Conservation (phyloP, 2,888 invertebrate genomes). For the Beris chalybata region DNA sequence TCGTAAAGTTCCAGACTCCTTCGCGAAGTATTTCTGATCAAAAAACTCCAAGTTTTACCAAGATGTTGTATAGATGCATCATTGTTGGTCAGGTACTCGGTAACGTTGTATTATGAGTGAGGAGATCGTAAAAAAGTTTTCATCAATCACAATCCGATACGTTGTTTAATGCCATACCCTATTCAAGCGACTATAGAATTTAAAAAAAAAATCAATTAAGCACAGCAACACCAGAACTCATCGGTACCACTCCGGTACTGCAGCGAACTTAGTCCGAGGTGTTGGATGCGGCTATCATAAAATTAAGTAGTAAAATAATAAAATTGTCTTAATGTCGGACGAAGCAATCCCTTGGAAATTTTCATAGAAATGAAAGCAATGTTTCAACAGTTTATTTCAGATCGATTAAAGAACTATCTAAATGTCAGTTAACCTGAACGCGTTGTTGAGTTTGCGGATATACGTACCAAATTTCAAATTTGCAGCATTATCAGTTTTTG, state of each 20-base stretch:
- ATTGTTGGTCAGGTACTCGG: neutral
- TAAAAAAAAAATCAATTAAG: slow-evolving; percentile 25
- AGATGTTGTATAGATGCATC: neutral
- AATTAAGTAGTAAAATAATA: too few relatives aligned
- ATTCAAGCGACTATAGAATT: slow-evolving; percentile 14
- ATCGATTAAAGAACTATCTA: too few relatives aligned
- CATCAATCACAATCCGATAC: slow-evolving; percentile 23
- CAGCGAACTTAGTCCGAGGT: too few relatives aligned
- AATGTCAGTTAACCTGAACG: too few relatives aligned
- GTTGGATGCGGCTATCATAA: too few relatives aligned
- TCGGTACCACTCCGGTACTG: neutral
- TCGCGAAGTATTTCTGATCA: neutral
- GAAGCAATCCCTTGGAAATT: too few relatives aligned
- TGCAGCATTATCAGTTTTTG: too few relatives aligned
- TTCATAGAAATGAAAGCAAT: too few relatives aligned
- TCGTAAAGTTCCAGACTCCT: slow-evolving; percentile 25
- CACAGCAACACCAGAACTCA: neutral
- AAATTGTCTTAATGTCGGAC: too few relatives aligned
- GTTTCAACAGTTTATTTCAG: too few relatives aligned
- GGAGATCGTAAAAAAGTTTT: slow-evolving; percentile 20
- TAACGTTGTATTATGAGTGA: neutral
- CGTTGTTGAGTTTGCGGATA: too few relatives aligned
- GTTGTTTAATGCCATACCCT: neutral
- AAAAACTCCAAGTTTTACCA: slow-evolving; percentile 2
- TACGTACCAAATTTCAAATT: too few relatives aligned